Base-by-base conservation (phyloP, 1,140 invertebrate species). In the Tetranychus cinnabarinus region DNA sequence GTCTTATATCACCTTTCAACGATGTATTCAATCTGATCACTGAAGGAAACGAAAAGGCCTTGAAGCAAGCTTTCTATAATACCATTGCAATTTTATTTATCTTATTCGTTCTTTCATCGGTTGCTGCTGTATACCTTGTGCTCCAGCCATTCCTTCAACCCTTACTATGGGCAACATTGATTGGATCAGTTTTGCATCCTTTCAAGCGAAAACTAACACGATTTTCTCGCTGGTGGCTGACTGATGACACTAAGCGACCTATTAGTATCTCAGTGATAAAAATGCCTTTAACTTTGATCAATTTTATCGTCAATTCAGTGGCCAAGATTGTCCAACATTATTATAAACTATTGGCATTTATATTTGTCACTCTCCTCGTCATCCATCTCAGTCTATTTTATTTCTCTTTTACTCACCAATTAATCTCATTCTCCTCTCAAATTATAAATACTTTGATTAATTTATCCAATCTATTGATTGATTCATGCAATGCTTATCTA, bases 121-220 rank as follows among this genome's bases (percentile, higher is more conserved):
- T 80, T 35, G 84, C 81, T 67, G 84, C 86, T 23, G 77, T 92
- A 15, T 91, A 87, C 69, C 79, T 83, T 63, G 82, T 89, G 56
- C 72, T 95, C 5, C 82, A 86, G 69, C 87, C 89, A 0, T 97
- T 96, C 73, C 78, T 95, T 7, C 31, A 39, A 42, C 87, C 91
- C 0, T 70, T 97, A 42, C 78, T 95, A 62, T 97, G 91, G 91
- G 90, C 91, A 4, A 73, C 95, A 55, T 72, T 97, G 15, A 88
- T 88, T 70, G 88, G 88, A 13, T 86, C 86, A 8, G 82, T 89
- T 45, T 75, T 95, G 35, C 85, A 90, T 72, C 88, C 88, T 0
- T 83, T 91, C 66, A 95, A 95, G 68, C 77, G 80, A 60, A 80
- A 79, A 39, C 68, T 90, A 13, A 80, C 82, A 6, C 78, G 78